Evolutionary conservation across 64 coral and sea anemone species (phyloP).

Genomic region (Montipora foliosa): DNA sequence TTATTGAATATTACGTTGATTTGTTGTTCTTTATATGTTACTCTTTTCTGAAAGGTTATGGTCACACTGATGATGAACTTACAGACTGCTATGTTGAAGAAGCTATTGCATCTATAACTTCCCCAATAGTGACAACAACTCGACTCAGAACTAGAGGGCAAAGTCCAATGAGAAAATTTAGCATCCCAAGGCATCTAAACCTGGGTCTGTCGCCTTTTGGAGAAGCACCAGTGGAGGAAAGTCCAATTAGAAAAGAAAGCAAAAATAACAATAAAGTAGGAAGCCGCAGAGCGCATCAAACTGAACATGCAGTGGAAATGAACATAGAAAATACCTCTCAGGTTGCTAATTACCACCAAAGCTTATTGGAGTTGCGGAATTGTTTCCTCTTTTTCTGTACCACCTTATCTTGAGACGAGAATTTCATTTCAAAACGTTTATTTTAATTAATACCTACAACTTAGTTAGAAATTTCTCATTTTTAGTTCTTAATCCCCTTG

Average conservation of each 20-base stretch:
- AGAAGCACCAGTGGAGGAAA: neutral
- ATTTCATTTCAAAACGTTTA: no score
- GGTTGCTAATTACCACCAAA: no score
- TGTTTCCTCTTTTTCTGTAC: no score
- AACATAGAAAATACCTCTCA: neutral
- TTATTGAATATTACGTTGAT: neutral
- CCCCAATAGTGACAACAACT: neutral
- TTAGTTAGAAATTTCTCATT: no score
- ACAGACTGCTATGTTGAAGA: conserved; percentile 22
- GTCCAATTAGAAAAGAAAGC: neutral
- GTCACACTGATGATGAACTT: neutral
- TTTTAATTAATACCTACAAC: no score
- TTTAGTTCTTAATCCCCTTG: no score
- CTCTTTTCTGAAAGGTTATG: neutral
- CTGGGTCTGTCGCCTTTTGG: no score
- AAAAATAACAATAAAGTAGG: neutral
- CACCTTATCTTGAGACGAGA: no score
- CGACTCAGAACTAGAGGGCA: neutral
- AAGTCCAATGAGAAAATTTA: neutral
- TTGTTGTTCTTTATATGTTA: neutral
- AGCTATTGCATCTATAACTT: neutral
- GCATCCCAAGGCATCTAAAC: neutral
- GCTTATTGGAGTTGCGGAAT: no score
- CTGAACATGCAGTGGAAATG: neutral
- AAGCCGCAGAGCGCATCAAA: neutral